Percentiles rank a stretch among this genome's conserved stretches.
Evolutionary conservation across 2,797 vertebrate genomes (phyloP).

Genomic region (Lacerta agilis): DNA sequence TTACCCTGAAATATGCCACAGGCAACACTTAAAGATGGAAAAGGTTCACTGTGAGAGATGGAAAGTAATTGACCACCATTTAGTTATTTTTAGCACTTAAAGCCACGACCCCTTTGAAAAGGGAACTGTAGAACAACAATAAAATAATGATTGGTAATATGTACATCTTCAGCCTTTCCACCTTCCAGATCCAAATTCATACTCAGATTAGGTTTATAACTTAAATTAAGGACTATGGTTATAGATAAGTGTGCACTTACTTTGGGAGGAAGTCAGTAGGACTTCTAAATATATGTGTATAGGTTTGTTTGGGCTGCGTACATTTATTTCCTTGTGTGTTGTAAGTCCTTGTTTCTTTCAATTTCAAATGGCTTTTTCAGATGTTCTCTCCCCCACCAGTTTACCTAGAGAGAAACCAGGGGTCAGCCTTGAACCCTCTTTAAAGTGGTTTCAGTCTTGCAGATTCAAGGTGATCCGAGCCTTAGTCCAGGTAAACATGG

Average conservation of each 20-base stretch:
- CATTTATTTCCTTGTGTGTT: neutral
- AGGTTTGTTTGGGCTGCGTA: neutral
- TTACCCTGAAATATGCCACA: constrained; percentile 6
- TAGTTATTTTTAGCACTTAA: constrained; percentile 16
- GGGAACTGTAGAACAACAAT: neutral
- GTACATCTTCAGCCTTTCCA: neutral
- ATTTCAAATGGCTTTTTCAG: neutral
- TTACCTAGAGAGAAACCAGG: neutral
- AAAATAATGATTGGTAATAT: neutral
- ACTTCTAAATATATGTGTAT: neutral
- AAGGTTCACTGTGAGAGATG: neutral
- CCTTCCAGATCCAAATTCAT: neutral
- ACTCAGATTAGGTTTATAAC: neutral
- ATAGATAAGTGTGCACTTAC: neutral
- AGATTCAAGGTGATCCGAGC: neutral
- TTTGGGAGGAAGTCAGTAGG: neutral
- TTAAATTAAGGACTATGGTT: neutral
- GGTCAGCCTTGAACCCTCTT: neutral
- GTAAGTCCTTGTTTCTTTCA: neutral
- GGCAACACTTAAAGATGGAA: constrained; percentile 14
- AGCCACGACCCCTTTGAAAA: constrained; percentile 1
- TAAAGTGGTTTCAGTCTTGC: neutral
- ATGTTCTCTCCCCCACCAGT: neutral
- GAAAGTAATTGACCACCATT: neutral
- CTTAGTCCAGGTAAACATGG: neutral